Evolutionary conservation across 2,113 vertebrate species (phyloP), one percentile per base, ranked within the genome.

Genomic region (Etheostoma cragini): DNA sequence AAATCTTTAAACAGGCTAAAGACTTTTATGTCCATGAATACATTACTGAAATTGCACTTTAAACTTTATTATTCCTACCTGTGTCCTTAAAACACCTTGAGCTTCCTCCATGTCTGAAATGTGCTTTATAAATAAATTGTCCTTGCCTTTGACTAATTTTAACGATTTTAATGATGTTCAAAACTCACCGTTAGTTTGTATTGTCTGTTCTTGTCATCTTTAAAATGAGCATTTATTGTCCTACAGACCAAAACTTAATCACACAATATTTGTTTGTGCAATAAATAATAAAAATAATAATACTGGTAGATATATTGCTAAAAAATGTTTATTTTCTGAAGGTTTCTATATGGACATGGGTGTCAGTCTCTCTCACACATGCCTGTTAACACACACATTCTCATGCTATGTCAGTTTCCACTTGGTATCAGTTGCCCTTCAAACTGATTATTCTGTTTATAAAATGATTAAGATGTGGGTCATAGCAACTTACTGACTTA

Each of bases 391-490:
- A 61, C 46, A 71, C 47, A 79, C 54, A 45, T 22, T 49, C 42
- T 42, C 17, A 52, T 12, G 11, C 6, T 17, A 3, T 54, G 62
- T n/a, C 56, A 19, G 60, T 76, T 72, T 83, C 70, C 60, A 71
- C 19, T 78, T 45, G 22, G 35, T 81, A 85, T 81, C 70, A 71
- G 63, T 0, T 1, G 65, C 17, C 17, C 62, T 77, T 78, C 22
- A 58, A 15, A 42, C 53, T 72, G 67, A 75, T 83, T 54, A 64
- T 33, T 35, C n/a, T 76, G 52, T 61, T 72, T 70, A 38, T 24
- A 22, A 58, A 22, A 42, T 45, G 24, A 78, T 61, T 47, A 38
- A 26, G 17, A 82, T 63, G 46, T 68, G 50, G 62, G 50, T 84
- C 69, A 61, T 4, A 58, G 47, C 54, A 63, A 54, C 45, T 6